These are phyloP conservation scores for Limnephilus lunatus DNA, from an alignment of 2,888 invertebrate species.

Conservation along the genomic window DNA sequence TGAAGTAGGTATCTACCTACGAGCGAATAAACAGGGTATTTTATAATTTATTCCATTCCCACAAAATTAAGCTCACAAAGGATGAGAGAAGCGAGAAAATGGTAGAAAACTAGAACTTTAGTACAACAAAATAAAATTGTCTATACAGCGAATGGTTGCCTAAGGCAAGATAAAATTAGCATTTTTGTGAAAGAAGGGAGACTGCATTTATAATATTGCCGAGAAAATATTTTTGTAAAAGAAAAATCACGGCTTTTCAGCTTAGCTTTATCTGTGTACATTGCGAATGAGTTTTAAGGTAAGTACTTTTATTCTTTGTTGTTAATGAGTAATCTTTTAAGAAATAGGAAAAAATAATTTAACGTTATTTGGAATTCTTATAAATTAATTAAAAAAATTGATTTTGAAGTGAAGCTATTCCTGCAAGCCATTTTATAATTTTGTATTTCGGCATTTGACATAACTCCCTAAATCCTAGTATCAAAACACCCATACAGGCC, in stretches of 20 bases:
- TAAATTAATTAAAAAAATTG: no score
- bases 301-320: neutral
- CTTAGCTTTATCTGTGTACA: neutral
- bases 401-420: no score
- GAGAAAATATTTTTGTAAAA: neutral
- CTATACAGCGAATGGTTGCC: neutral
- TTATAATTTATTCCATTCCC: neutral
- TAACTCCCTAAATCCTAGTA: no score
- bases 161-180: conserved; percentile 13
- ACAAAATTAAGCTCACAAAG: neutral
- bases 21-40: neutral
- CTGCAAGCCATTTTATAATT: no score
- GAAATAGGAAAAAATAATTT: neutral
- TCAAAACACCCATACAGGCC: no score
- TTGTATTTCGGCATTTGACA: no score
- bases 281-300: neutral
- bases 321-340: neutral
- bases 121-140: neutral
- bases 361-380: no score
- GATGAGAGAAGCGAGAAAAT: neutral
- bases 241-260: neutral
- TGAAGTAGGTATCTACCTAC: neutral
- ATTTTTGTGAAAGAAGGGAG: conserved; percentile 3
- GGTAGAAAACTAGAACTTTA: neutral
- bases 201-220: neutral